phyloP scores from a whole-genome alignment of 2,888 invertebrate species.

The Pteria penguin region DNA sequence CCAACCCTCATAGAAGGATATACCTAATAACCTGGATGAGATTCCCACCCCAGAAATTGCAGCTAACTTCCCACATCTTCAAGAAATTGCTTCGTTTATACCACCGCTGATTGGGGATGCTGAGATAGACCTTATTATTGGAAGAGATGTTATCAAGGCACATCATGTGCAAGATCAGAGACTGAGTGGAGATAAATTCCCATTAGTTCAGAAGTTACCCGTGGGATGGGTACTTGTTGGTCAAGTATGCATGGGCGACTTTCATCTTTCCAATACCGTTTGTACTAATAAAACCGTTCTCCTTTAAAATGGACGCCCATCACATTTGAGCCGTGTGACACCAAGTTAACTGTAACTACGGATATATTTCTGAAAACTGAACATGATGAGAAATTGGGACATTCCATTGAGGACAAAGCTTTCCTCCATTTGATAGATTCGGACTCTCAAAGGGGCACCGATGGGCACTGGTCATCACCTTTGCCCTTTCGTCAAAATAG shows the following conservation, averaged over 20 bases:
- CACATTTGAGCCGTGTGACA: background rate
- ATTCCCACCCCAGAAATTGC: background rate
- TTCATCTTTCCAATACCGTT: background rate
- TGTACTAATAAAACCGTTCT: background rate
- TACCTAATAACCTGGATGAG: background rate
- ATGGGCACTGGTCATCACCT: conserved; percentile 36
- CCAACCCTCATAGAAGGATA: background rate
- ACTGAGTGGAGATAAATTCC: no score
- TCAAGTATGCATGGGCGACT: background rate
- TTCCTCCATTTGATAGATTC: conserved; percentile 36
- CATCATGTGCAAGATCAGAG: no score
- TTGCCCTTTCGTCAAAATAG: background rate
- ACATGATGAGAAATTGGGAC: background rate
- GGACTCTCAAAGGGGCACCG: conserved; percentile 9
- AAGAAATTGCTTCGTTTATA: background rate
- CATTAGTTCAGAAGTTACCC: no score
- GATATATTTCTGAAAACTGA: background rate
- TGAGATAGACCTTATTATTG: background rate
- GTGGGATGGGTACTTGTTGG: no score
- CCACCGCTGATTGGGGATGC: background rate
- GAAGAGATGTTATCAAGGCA: background rate
- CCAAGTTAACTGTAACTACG: background rate
- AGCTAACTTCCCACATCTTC: background rate
- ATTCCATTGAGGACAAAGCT: conserved; percentile 23
- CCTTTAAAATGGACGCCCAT: background rate